Evolutionary conservation across 2,888 invertebrate species (phyloP), one percentile per base, ranked within the genome.

Genomic region (Amphipyra berbera): DNA sequence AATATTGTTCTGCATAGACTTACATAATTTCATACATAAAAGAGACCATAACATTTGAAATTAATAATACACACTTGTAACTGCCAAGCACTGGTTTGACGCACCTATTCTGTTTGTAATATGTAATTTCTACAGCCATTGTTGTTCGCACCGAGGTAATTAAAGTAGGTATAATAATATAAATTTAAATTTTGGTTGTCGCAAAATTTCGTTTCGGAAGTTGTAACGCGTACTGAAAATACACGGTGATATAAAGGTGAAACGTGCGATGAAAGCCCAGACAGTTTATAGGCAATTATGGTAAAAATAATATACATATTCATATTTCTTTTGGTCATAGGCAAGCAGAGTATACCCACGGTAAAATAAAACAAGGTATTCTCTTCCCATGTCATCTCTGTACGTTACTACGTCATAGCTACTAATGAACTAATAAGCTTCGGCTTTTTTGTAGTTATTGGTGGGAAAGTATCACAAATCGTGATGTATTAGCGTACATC

Each of bases 101-200:
- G n/a, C 35, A 21, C 40, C 47, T 21, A 53, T 67, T 68, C 30
- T 45, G 59, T 37, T 52, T 44, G 30, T 67, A 58, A 67, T 49
- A 56, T 40, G 44, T 58, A 67, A 64, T 68, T 58, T 45, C 74
- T 53, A 48, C 49, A 61, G 44, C 46, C 45, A 66, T 73, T 77
- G 61, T 76, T 55, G 14, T 45, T 38, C 40, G 4, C 35, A 37
- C 30, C 55, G 45, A 59, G 53, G 63, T 58, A 77, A 73, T 77
- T 73, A 68, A 77, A 61, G 46, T 53, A 27, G 14, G 35, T 38
- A 30, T 68, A 52, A 56, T 72, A 73, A 56, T 45, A 49, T 63
- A 50, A 63, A 68, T 72, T 62, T 42, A 56, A 57, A 76, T 77
- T 61, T 21, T 21, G 21, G 21, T 56, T 41, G 37, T 27, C 46